Base-by-base conservation (phyloP, 2,888 invertebrate species). In the Phasia obesa region DNA sequence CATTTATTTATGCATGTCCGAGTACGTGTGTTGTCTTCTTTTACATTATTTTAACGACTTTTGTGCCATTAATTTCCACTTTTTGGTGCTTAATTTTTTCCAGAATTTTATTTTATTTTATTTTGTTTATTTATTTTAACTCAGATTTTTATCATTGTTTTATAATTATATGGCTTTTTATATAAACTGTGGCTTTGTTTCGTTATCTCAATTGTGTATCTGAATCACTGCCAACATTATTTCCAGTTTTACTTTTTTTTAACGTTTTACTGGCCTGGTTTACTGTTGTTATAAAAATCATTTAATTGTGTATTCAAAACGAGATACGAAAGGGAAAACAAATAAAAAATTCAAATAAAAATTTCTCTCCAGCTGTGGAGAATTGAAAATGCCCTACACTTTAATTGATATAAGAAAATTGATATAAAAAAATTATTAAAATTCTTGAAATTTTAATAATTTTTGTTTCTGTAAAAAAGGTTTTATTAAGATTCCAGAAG, bases 11-110 rank as follows among this genome's bases (percentile, higher is more conserved):
- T 35, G n/a, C n/a, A 35, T 11, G 5, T 4, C 5, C 11, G 35
- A 11, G 35, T 35, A 5, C 11, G 35, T 1, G 35, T 35, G 17
- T 17, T 49, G 17, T 59, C 31, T 60, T 62, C 17, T 19, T 67
- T 31, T 38, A 47, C 17, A 53, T 57, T 38, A 19, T 51, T 53
- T 57, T 73, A 27, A 44, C 25, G 38, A 35, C 35, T 35, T 31
- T 67, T 42, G 57, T 69, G 44, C 57, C 64, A 78, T 74, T 74
- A 78, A 78, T 60, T 76, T 81, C 60, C 67, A 81, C 25, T 78
- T 77, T 80, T 81, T 73, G 21, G 31, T 60, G 23, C 31, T 23
- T 25, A 65, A 62, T 42, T 51, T 57, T 65, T 55, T 60, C 21
- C 38, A 25, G 25, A 59, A n/a, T 51, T 76, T 67, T 44, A 59